Evolutionary conservation across 2,888 invertebrate species (phyloP), one percentile per base, ranked within the genome.

Genomic region (Latheticus oryzae): DNA sequence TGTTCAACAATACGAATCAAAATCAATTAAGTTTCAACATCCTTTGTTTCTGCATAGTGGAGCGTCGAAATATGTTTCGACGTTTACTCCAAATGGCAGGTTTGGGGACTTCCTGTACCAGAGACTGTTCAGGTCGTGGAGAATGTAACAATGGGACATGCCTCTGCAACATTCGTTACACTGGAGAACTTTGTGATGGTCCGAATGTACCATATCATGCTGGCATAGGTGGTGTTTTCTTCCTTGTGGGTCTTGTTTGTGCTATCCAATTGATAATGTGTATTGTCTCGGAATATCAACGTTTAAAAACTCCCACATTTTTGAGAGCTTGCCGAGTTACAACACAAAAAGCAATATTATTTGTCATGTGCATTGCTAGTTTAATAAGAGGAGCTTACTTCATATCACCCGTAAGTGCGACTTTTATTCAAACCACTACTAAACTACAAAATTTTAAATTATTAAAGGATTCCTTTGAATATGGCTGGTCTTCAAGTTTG

Each of bases 71-170:
- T 28, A 79, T 79, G 79, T 71, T 79, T 67, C 78, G 78, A 60
- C 76, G 74, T 60, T 66, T 79, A 45, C 69, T 79, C 59, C 72
- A 76, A 60, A 79, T 79, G 79, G 73, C 78, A 48, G 78, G 77
- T 64, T 61, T 77, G 63, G 67, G 65, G 62, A 81, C 83, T 32
- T 85, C 84, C 69, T 91, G 91, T 76, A 84, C 83, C 55, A 85
- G 85, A 69, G 90, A 87, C 78, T 95, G 95, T 81, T 93, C 91
- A 72, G 93, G 93, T 61, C 89, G 91, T 61, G 95, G 95, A 11
- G 95, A 95, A 80, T 95, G 95, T 79, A 86, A 91, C 76, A 93
- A 95, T 78, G 94, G 94, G 63, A 93, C 93, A 48, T 95, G 95
- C 76, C 84, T 93, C 67, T 95, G 95, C 79, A 93, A 94, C 83